These are phyloP conservation scores for Nothobranchius kuhntae DNA, from an alignment of 2,113 vertebrate species.

Conservation along the genomic window DNA sequence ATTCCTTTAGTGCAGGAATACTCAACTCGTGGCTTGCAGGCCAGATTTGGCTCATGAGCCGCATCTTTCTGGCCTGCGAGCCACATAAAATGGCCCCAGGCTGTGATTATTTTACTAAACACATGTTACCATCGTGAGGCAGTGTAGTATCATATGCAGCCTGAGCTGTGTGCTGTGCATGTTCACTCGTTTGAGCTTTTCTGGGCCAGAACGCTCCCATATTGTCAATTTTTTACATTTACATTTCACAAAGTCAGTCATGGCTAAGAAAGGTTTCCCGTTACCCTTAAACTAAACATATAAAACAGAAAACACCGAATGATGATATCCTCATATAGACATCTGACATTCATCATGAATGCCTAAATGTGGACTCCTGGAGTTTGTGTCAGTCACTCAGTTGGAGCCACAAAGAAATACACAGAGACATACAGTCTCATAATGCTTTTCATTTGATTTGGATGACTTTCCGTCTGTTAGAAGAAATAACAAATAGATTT, in stretches of 20 bases:
- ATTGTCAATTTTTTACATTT: slow-evolving; percentile 13
- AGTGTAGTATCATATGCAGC: too few species aligned
- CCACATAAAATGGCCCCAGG: too few species aligned
- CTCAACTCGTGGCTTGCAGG: too few species aligned
- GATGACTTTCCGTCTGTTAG: slow-evolving; percentile 58
- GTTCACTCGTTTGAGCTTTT: too few species aligned
- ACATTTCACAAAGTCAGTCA: slow-evolving; percentile 6
- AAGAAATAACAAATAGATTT: slow-evolving; percentile 63
- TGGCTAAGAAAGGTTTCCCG: neutral
- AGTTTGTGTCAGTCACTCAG: slow-evolving; percentile 59
- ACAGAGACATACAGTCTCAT: slow-evolving; percentile 56
- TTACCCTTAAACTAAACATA: slow-evolving; percentile 15
- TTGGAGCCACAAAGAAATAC: slow-evolving; percentile 49
- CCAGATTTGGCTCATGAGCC: too few species aligned
- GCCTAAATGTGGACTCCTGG: slow-evolving; percentile 25
- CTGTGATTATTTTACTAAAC: too few species aligned
- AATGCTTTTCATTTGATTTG: slow-evolving; percentile 67
- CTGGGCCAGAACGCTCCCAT: too few species aligned
- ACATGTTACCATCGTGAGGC: too few species aligned
- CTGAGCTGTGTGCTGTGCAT: too few species aligned
- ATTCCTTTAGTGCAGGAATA: too few species aligned
- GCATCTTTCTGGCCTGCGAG: too few species aligned
- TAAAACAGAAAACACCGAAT: slow-evolving; percentile 24
- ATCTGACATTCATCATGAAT: slow-evolving; percentile 42
- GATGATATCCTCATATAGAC: slow-evolving; percentile 27